Conservation (phyloP, 2,113 vertebrate genomes). For the Plecturocebus donacophilus region DNA sequence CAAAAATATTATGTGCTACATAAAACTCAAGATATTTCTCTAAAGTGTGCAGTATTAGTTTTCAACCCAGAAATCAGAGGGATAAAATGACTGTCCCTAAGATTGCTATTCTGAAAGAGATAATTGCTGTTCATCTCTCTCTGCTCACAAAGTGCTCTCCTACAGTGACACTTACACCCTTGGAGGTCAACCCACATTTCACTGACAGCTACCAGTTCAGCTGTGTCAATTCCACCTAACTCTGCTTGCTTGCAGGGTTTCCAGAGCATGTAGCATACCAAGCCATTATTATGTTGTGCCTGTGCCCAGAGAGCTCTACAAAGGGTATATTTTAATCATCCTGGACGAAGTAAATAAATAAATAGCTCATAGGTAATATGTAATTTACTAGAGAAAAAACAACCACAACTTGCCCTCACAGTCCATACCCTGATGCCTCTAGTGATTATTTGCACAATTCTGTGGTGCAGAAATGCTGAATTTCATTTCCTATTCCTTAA, state of each 20-base stretch:
- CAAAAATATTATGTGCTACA: not conserved
- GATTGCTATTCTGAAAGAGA: slow-evolving; percentile 58
- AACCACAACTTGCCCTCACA: slow-evolving; percentile 30
- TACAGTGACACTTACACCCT: slow-evolving; percentile 67
- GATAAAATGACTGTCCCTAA: slow-evolving; percentile 68
- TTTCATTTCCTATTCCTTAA: slow-evolving; percentile 66
- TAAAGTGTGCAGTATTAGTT: not conserved
- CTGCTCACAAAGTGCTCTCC: slow-evolving; percentile 78
- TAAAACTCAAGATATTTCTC: not conserved
- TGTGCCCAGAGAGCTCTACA: slow-evolving; percentile 55
- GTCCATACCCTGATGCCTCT: not conserved
- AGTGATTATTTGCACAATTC: slow-evolving; percentile 52
- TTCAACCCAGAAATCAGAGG: slow-evolving; percentile 52
- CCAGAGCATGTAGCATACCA: slow-evolving; percentile 73
- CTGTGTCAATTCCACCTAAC: slow-evolving; percentile 73
- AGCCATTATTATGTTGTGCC: slow-evolving; percentile 72
- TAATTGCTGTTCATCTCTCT: slow-evolving; percentile 76
- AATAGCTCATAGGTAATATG: slow-evolving; percentile 50
- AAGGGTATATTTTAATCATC: slow-evolving; percentile 66
- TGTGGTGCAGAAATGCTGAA: slow-evolving; percentile 57
- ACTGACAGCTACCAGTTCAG: slow-evolving; percentile 72
- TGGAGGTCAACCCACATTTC: slow-evolving; percentile 73
- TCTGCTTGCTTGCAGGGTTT: slow-evolving; percentile 72
- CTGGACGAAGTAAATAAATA: slow-evolving; percentile 68
- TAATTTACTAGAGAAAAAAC: slow-evolving; percentile 64